Evolutionary conservation across 2,888 invertebrate genomes (phyloP).

Genomic region (Pseudococcus jackbeardsleyi): DNA sequence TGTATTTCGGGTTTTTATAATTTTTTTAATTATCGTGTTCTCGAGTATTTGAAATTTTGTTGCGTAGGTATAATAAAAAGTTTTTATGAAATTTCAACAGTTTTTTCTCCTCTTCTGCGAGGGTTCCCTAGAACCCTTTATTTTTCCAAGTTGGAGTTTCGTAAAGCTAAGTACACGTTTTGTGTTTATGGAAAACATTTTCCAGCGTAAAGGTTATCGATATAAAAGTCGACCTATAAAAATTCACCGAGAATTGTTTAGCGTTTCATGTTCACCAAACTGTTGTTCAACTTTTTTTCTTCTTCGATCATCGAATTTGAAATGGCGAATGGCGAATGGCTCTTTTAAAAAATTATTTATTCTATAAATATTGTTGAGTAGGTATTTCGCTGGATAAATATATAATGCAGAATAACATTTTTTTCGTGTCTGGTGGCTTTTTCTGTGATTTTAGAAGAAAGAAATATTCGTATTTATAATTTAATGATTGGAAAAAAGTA

Average conservation of each 20-base stretch:
- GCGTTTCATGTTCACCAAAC: background rate
- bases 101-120: background rate
- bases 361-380: background rate
- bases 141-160: background rate
- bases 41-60: background rate
- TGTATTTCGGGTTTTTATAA: background rate
- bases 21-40: background rate
- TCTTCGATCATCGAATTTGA: background rate
- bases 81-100: slow-evolving; percentile 9
- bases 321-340: background rate
- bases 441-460: background rate
- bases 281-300: background rate
- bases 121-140: background rate
- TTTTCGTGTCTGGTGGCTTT: background rate
- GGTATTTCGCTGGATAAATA: background rate
- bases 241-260: background rate
- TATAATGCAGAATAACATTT: background rate
- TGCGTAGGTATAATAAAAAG: background rate
- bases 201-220: background rate
- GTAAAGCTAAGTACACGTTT: background rate
- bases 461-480: background rate
- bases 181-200: background rate
- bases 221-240: background rate
- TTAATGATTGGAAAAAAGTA: too few species aligned
- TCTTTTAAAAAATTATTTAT: background rate